phyloP scores from a whole-genome alignment of 2,888 invertebrate species.

The Doris montereyensis region DNA sequence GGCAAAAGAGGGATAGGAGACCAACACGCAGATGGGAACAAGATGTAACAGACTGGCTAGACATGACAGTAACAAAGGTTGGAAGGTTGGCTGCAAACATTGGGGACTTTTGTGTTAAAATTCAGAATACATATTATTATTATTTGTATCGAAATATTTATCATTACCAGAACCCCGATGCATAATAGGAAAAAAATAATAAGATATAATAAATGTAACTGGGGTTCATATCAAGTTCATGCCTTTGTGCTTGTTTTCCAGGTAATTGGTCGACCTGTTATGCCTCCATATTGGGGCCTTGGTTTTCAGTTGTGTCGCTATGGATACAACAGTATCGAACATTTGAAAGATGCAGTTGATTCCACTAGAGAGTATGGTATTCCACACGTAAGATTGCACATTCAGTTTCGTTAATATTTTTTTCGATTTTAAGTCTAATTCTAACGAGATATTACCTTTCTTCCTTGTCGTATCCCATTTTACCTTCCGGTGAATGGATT shows the following conservation, averaged over 20 bases:
- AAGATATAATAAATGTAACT: neutral
- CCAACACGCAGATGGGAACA: too few relatives aligned
- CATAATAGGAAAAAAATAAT: too few relatives aligned
- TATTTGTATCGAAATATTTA: neutral
- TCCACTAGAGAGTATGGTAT: conserved; percentile 64
- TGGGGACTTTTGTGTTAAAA: too few relatives aligned
- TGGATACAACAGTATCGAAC: conserved; percentile 67
- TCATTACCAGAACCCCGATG: too few relatives aligned
- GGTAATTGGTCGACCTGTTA: conserved; percentile 81
- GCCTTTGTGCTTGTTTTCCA: conserved; percentile 44
- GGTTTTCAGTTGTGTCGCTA: conserved; percentile 90
- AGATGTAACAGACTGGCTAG: too few relatives aligned
- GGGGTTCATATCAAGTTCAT: neutral
- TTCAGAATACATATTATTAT: neutral
- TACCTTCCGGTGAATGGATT: too few relatives aligned
- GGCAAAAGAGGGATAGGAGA: too few relatives aligned
- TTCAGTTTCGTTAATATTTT: neutral
- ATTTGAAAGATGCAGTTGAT: conserved; percentile 64
- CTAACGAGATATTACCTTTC: too few relatives aligned
- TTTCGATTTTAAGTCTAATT: too few relatives aligned
- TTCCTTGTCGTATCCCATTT: too few relatives aligned
- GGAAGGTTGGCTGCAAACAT: too few relatives aligned
- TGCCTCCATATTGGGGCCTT: conserved; percentile 91
- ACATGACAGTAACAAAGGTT: too few relatives aligned
- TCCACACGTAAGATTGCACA: conserved; percentile 59